phyloP scores from a whole-genome alignment of 2,888 invertebrate genomes.

The Microdon myrmicae region DNA sequence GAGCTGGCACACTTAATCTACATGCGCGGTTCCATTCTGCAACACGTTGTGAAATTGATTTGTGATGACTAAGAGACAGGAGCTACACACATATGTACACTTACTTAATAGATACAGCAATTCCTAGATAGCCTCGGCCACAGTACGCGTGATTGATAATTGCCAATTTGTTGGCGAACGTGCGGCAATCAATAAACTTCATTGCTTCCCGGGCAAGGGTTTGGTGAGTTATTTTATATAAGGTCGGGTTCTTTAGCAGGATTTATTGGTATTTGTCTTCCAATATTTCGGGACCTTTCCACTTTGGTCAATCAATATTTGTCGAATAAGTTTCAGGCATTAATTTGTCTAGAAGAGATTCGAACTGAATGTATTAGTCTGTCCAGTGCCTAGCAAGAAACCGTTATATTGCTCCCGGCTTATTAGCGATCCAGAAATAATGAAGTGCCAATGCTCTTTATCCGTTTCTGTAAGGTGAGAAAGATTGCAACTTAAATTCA shows the following conservation, averaged over 20 bases:
- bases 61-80: constrained; percentile 44
- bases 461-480: too few relatives aligned
- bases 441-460: too few relatives aligned
- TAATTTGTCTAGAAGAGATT: constrained; percentile 50
- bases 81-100: constrained; percentile 26
- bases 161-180: constrained; percentile 38
- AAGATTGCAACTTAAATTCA: too few relatives aligned
- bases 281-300: constrained; percentile 24
- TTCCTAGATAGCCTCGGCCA: constrained; percentile 45
- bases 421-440: too few relatives aligned
- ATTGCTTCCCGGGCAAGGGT: constrained; percentile 33
- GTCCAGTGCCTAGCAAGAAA: too few relatives aligned
- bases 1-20: constrained; percentile 23
- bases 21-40: constrained; percentile 39
- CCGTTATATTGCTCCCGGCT: too few relatives aligned
- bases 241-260: constrained; percentile 45
- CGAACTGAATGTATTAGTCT: too few relatives aligned
- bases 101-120: constrained; percentile 34
- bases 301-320: constrained; percentile 42
- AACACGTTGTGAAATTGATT: constrained; percentile 45
- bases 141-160: constrained; percentile 50
- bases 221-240: constrained; percentile 38
- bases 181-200: constrained; percentile 32
- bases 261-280: constrained; percentile 12
- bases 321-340: constrained; percentile 47